A percentile compares a stretch with the other conserved stretches of the same genome.
Evolutionary conservation across 1,140 invertebrate species (phyloP).

Genomic region (Pseudomyrmex flavicornis): DNA sequence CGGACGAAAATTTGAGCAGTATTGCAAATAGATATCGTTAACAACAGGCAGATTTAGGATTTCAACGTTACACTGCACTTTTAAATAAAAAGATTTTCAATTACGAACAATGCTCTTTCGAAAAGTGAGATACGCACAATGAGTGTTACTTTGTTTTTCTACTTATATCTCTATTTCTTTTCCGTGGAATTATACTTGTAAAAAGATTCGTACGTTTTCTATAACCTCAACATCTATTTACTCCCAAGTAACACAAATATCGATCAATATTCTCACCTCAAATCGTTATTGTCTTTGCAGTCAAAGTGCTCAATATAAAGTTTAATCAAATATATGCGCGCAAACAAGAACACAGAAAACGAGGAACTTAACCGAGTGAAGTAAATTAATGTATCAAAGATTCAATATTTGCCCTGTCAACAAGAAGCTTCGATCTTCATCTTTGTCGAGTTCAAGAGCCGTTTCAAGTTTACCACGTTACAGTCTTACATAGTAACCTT

Average conservation of each 20-base stretch:
- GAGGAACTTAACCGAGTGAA: slow-evolving; percentile 28
- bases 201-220: slow-evolving; percentile 7
- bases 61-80: not conserved
- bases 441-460: slow-evolving; percentile 23
- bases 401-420: slow-evolving; percentile 67
- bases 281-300: not conserved
- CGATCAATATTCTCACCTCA: not conserved
- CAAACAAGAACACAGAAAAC: slow-evolving; percentile 40
- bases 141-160: not conserved
- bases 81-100: not conserved
- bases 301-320: not conserved
- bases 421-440: slow-evolving; percentile 43
- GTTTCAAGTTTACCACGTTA: slow-evolving; percentile 45
- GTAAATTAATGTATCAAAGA: slow-evolving; percentile 43
- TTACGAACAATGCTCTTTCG: not conserved
- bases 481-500: slow-evolving; percentile 8
- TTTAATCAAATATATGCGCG: slow-evolving; percentile 18
- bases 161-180: not conserved
- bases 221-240: slow-evolving; percentile 13
- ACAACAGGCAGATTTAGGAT: slow-evolving; percentile 17
- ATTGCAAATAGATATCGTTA: slow-evolving; percentile 24
- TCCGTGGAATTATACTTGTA: not conserved
- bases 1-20: slow-evolving; percentile 62
- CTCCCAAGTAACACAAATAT: not conserved
- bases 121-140: not conserved